Conservation (phyloP, 2,888 invertebrate species). For the Tiphia femorata region DNA sequence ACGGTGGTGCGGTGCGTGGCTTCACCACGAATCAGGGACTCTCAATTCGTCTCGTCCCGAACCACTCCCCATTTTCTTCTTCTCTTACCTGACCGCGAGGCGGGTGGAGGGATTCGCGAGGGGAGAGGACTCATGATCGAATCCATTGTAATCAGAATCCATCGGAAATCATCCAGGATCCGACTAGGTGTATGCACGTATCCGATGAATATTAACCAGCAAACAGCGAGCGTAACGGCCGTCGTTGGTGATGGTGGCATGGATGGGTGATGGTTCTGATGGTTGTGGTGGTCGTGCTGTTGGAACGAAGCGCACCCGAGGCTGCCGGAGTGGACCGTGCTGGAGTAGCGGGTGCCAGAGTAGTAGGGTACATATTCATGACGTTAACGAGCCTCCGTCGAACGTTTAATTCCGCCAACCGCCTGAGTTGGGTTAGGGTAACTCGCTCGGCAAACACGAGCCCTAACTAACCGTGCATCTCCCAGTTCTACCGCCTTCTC, state of each 20-base stretch:
- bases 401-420: constrained; percentile 70
- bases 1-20: neutral
- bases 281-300: constrained; percentile 19
- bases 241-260: neutral
- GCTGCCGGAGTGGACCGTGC: constrained; percentile 41
- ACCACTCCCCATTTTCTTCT: neutral
- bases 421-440: constrained; percentile 68
- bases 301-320: constrained; percentile 41
- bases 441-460: constrained; percentile 69
- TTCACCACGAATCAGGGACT: neutral
- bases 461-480: constrained; percentile 68
- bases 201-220: constrained; percentile 68
- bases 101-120: constrained; percentile 1
- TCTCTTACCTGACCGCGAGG: neutral
- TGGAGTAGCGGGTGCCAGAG: constrained; percentile 55
- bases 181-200: constrained; percentile 49
- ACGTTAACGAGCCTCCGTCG: constrained; percentile 69
- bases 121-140: constrained; percentile 15
- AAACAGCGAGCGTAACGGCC: too few species aligned
- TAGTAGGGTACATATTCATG: constrained; percentile 70
- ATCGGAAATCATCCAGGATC: constrained; percentile 56
- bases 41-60: neutral
- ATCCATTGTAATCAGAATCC: constrained; percentile 58
- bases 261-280: neutral
- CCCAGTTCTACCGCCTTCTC: constrained; percentile 48